Evolutionary conservation across 2,797 vertebrate species (phyloP).

Genomic region (Liparis tanakae): DNA sequence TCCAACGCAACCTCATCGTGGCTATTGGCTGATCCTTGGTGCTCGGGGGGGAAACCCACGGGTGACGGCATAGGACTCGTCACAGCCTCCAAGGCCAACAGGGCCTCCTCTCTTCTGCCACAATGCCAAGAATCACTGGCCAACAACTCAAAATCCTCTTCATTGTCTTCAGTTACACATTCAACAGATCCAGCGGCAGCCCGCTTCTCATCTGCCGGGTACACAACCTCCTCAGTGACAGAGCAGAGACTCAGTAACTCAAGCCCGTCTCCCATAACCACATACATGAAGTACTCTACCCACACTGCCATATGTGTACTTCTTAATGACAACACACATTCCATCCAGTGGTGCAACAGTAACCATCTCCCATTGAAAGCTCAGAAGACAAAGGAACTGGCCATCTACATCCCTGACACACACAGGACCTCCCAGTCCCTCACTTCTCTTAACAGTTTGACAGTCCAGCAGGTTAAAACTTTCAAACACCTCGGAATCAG

Average conservation of each 20-base stretch:
- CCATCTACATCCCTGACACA: background rate
- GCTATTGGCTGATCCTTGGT: too few species aligned
- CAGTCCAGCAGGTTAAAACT: background rate
- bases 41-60: too few species aligned
- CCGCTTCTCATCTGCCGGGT: background rate
- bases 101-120: background rate
- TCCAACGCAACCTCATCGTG: too few species aligned
- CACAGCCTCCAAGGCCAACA: too few species aligned
- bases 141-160: background rate
- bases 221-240: background rate
- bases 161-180: background rate
- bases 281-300: background rate
- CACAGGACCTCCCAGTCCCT: background rate
- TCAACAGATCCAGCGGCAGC: too few species aligned
- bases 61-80: too few species aligned
- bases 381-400: background rate
- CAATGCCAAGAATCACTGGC: background rate
- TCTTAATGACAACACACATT: background rate
- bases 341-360: background rate
- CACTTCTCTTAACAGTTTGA: background rate
- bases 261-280: background rate
- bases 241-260: background rate
- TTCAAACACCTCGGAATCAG: background rate
- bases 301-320: background rate
- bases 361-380: background rate